phyloP scores from a whole-genome alignment of 2,797 vertebrate genomes.

The Lepidocolaptes lacrymiger region DNA sequence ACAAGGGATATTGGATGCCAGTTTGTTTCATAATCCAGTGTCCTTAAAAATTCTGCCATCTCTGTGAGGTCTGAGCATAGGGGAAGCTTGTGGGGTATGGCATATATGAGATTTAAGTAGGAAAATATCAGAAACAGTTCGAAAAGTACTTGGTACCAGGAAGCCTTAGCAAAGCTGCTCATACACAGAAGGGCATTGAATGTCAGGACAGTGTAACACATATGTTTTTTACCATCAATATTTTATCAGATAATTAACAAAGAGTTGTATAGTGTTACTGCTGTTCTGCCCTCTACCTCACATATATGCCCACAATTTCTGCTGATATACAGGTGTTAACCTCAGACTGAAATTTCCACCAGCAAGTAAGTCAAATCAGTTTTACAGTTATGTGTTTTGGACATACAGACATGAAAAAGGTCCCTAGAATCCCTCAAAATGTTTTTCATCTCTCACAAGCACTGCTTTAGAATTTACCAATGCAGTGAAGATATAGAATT shows the following conservation, averaged over 20 bases:
- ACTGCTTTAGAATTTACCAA: background rate
- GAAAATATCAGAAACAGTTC: background rate
- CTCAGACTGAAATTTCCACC: background rate
- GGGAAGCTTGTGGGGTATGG: background rate
- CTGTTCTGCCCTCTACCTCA: background rate
- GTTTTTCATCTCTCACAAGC: background rate
- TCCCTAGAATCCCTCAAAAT: background rate
- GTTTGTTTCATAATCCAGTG: background rate
- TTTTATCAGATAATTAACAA: slow-evolving; percentile 35
- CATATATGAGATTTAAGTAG: background rate
- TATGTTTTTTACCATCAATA: background rate
- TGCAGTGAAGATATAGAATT: background rate
- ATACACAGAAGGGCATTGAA: background rate
- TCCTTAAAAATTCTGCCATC: background rate
- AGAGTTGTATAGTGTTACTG: background rate
- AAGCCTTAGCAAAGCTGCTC: background rate
- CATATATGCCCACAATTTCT: background rate
- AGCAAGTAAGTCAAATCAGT: background rate
- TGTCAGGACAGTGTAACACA: background rate
- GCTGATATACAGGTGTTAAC: background rate
- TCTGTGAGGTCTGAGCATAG: background rate
- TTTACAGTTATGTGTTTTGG: background rate
- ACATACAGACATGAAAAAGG: background rate
- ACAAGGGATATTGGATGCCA: background rate
- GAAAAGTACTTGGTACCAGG: slow-evolving; percentile 16